Percentiles rank a stretch among this genome's conserved stretches.
phyloP scores from a whole-genome alignment of 2,113 vertebrate genomes.

The Sorex fumeus region DNA sequence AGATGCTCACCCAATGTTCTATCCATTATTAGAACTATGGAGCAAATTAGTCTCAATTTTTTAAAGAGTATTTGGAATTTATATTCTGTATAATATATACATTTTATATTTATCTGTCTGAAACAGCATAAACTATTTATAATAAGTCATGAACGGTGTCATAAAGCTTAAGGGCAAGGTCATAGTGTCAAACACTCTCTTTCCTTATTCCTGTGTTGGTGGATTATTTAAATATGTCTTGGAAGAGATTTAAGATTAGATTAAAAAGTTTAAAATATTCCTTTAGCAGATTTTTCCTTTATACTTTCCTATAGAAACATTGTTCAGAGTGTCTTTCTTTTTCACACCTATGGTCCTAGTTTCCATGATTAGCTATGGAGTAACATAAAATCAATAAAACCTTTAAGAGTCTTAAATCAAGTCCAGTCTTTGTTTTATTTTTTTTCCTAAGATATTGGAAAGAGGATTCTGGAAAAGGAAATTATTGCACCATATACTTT shows the following conservation, averaged over 20 bases:
- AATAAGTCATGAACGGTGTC: conserved; percentile 11
- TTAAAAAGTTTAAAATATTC: conserved; percentile 24
- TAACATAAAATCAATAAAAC: neutral
- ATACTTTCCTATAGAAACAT: neutral
- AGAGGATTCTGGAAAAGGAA: conserved; percentile 5
- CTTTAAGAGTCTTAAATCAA: conserved; percentile 10
- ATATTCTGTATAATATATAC: conserved; percentile 5
- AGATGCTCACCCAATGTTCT: neutral
- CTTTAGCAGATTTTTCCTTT: neutral
- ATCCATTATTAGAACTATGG: neutral
- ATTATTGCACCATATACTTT: neutral
- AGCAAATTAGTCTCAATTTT: conserved; percentile 14
- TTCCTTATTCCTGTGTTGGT: neutral
- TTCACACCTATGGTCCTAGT: neutral
- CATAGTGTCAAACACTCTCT: neutral
- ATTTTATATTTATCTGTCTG: conserved; percentile 16
- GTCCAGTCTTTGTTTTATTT: neutral
- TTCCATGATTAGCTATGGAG: neutral
- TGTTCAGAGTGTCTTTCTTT: conserved; percentile 30
- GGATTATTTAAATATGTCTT: conserved; percentile 39
- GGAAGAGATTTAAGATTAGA: conserved; percentile 24
- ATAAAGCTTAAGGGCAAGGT: conserved; percentile 2
- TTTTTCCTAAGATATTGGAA: conserved; percentile 18
- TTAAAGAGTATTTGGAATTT: conserved; percentile 40
- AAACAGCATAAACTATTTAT: neutral